Evolutionary conservation across 1,140 invertebrate genomes (phyloP), one percentile per base, ranked within the genome.

Genomic region (Oedothorax gibbosus): DNA sequence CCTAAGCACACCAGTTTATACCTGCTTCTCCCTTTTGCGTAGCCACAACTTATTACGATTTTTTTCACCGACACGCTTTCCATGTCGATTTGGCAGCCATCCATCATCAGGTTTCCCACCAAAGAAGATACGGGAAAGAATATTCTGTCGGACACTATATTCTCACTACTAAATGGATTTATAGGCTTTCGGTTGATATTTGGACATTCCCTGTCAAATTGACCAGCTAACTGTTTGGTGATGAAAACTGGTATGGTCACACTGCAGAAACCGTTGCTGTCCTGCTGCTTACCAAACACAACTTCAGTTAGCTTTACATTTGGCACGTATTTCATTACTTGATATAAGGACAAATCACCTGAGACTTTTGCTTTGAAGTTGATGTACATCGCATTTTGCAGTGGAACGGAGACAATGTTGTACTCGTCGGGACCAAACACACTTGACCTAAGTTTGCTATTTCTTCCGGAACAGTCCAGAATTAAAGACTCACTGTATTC

Each of bases 221-320:
- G 5, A 12, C 35, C 0, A 12, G 60, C 75, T 18, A 77, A 56
- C 64, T 49, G n/a, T n/a, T 20, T 35, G 9, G 56, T 77, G 50
- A 77, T 77, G 18, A 77, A 77, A 50, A 77, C 75, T 50, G 75
- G 75, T 77, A 77, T 57, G 62, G 75, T 77, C 11, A 65, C 75
- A 64, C 64, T 64, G 0, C 57, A n/a, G 53, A 77, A 64, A 50
- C 75, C 60, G n/a, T 64, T 50, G 15, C 7, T 12, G 20, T 75
- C 72, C 20, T 75, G 54, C 14, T 75, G 21, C 51, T 57, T 75
- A 21, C 54, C 57, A 0, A 57, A 15, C 20, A 75, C 72, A 20
- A 57, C 72, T 75, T 75, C 72, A 7, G 72, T 75, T 11, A 75
- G 72, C 54, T 75, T 75, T 14, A 75, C 35, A 2, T 50, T 20